Conservation (phyloP, 2,888 invertebrate genomes). For the Drosophila stalkeri region DNA sequence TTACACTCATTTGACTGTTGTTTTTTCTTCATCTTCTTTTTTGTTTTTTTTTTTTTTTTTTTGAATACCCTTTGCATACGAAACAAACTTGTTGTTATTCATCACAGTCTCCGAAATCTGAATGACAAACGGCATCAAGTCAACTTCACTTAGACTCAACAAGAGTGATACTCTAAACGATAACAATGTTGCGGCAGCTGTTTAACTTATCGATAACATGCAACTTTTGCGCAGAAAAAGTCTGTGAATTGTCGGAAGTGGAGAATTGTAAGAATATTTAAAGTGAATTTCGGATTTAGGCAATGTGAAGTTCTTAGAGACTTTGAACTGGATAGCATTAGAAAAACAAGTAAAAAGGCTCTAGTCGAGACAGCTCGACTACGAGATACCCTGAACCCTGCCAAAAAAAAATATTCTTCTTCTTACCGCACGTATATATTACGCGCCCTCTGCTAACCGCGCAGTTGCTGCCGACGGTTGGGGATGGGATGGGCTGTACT, state of each 20-base stretch:
- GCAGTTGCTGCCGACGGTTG: too few relatives aligned
- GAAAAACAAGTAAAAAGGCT: too few relatives aligned
- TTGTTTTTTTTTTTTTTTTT: conserved; percentile 3
- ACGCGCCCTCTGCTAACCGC: too few relatives aligned
- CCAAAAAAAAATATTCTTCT: too few relatives aligned
- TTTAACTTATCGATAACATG: neutral
- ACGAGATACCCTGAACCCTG: too few relatives aligned
- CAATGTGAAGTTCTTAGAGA: too few relatives aligned
- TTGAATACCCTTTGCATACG: conserved; percentile 12
- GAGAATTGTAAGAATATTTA: neutral
- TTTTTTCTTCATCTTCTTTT: neutral
- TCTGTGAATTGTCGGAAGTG: neutral
- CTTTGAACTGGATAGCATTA: too few relatives aligned
- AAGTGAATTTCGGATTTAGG: neutral
- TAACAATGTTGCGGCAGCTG: neutral
- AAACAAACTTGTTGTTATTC: conserved; percentile 6
- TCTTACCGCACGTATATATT: too few relatives aligned
- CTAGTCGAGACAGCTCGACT: too few relatives aligned
- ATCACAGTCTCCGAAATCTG: neutral
- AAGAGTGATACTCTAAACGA: neutral
- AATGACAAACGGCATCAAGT: conserved; percentile 1
- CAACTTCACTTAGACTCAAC: neutral
- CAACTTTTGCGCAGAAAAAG: neutral
- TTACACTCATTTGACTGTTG: conserved; percentile 35
- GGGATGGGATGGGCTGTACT: too few relatives aligned